Evolutionary conservation across 1,140 invertebrate species (phyloP).

Genomic region (Reticulitermes speratus): DNA sequence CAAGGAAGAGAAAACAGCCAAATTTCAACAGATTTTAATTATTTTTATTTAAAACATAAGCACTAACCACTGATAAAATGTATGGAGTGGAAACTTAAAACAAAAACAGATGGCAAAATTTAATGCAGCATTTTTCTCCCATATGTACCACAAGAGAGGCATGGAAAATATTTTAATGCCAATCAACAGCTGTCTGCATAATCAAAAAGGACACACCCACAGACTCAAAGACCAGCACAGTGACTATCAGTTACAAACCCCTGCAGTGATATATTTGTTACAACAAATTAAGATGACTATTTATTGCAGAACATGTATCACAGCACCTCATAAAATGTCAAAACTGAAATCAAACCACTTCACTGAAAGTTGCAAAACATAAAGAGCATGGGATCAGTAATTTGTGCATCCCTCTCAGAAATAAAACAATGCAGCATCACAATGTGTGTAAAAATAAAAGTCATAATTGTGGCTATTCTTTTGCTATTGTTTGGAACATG

Average conservation of each 20-base stretch:
- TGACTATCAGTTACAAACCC: background rate
- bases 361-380: background rate
- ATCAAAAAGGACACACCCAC: no score
- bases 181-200: no score
- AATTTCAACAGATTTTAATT: no score
- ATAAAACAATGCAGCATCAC: background rate
- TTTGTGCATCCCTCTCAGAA: background rate
- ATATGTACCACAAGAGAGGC: no score
- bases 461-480: background rate
- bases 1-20: no score
- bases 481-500: background rate
- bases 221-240: no score
- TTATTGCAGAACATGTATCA: background rate
- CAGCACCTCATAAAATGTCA: background rate
- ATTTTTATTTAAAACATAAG: no score
- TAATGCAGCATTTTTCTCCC: no score
- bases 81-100: no score
- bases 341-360: background rate
- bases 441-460: background rate
- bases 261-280: background rate
- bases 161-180: no score
- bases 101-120: no score
- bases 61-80: no score
- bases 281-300: background rate
- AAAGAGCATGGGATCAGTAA: background rate